Base-by-base conservation (phyloP, 2,888 invertebrate species). In the Cynaeus angustus region DNA sequence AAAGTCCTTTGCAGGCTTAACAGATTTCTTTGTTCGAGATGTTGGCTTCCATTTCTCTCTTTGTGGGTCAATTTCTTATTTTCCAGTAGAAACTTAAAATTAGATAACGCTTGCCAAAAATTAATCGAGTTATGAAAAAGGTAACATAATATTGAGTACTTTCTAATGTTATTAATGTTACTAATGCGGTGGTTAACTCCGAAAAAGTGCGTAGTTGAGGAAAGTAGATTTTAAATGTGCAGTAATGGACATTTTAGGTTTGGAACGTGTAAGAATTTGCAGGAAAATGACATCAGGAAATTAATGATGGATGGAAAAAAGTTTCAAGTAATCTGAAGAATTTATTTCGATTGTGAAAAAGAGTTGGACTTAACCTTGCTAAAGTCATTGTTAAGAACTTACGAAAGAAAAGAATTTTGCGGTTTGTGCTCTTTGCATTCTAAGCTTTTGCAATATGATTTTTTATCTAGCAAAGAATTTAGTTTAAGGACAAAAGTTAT, bases 111-210 rank as follows among this genome's bases (percentile, higher is more conserved):
- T 21, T 21, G 30, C 33, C 45, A 30, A 48, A 41, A 46, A 50
- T 61, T 26, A 26, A 26, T 50, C 48, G 48, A 10, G 50, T 61
- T 61, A 61, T 61, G 59, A 61, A 61, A 61, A 61, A 46, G 37
- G n/a, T 61, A 48, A 37, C 33, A 37, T 61, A 50, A 61, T 33
- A 21, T 45, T 46, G 3, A n/a, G 9, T 10, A 38, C 61, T 61
- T 61, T 61, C 61, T 50, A 61, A 61, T 48, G 16, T 50, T 33
- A 61, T 61, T 37, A 48, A 52, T 30, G 12, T 28, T 28, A 59
- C 45, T 28, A 46, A 28, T 10, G 30, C 50, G 12, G 12, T 10
- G n/a, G n/a, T 6, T 28, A 30, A 50, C 26, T 50, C 28, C 50
- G 30, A 56, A 43, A 56, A 56, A 21, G 21, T 56, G 56, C 56